A percentile compares a stretch with the other conserved stretches of the same genome.
Conservation (phyloP, 2,888 invertebrate species). For the Cryptops parisi region DNA sequence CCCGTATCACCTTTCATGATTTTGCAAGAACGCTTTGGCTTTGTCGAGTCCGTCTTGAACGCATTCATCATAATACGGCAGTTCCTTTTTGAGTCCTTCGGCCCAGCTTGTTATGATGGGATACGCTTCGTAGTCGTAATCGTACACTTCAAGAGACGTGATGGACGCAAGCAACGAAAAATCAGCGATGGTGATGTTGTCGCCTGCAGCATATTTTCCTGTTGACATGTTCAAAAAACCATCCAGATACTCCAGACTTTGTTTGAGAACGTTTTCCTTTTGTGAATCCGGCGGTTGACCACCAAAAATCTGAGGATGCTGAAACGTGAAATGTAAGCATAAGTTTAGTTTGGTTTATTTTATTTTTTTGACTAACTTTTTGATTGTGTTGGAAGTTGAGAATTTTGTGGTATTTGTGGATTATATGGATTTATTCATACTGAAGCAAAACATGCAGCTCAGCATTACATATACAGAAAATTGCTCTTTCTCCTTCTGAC, state of each 20-base stretch:
- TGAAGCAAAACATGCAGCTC: too few species aligned
- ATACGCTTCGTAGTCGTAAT: slow-evolving; percentile 24
- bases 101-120: slow-evolving; percentile 22
- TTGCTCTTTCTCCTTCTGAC: too few species aligned
- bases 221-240: slow-evolving; percentile 22
- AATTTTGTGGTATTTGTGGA: too few species aligned
- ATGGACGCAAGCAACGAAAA: slow-evolving; percentile 28
- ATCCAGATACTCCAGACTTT: slow-evolving; percentile 25
- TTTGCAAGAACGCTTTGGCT: too few species aligned
- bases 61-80: slow-evolving; percentile 25
- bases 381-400: too few species aligned
- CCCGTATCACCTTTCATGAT: too few species aligned
- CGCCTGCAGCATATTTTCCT: slow-evolving; percentile 26
- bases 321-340: neutral
- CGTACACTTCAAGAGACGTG: slow-evolving; percentile 25
- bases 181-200: slow-evolving; percentile 29
- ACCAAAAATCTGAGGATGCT: slow-evolving; percentile 20
- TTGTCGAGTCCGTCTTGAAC: slow-evolving; percentile 23
- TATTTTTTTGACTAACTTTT: too few species aligned
- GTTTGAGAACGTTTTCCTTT: slow-evolving; percentile 26
- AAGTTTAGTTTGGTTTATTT: too few species aligned
- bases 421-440: too few species aligned
- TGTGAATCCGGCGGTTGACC: slow-evolving; percentile 23
- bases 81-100: slow-evolving; percentile 21
- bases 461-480: too few species aligned